Base-by-base conservation (phyloP, 1,140 invertebrate species). In the Drosophila mauritiana region DNA sequence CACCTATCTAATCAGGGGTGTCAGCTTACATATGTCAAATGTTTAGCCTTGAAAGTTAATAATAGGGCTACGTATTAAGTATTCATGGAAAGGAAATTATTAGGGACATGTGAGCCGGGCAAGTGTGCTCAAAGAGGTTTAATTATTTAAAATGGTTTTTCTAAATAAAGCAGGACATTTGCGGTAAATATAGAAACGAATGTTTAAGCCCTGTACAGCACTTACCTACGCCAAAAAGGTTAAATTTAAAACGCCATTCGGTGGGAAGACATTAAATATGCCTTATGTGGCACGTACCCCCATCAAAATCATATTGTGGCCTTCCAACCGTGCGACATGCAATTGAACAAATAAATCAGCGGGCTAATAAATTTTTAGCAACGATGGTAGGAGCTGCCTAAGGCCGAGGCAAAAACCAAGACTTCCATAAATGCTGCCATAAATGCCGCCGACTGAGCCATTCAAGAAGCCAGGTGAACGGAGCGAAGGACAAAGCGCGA, bases 311-410 rank as follows among this genome's bases (percentile, higher is more conserved):
- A 15, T 51, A 15, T 48, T 43, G 42, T 43, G 49, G 53, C 69
- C 46, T 17, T 15, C 45, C 61, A 37, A 37, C 48, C 70, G 20
- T 61, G 37, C 73, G 43, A 63, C 74, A 68, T 72, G 64, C 82
- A 88, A 82, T 88, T 82, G 69, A 70, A 82, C 74, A 82, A 88
- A 82, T 78, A 86, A 86, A 82, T 86, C 83, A 78, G 62, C 45
- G 53, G 61, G 83, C 78, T 88, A 86, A 82, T 88, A 88, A 72
- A 86, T 86, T 88, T 78, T 67, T 56, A 63, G 64, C 54, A 40
- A 51, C 51, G 54, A 46, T 42, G 25, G 57, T 27, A 31, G 57
- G 45, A 55, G 58, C 45, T 13, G 69, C 22, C 63, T 45, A 36
- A 64, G 63, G 46, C 45, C 17, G 49, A 46, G 39, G 27, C 25